A percentile compares a stretch with the other conserved stretches of the same genome.
Evolutionary conservation across 2,888 invertebrate species (phyloP).

Genomic region (Panorpa germanica): DNA sequence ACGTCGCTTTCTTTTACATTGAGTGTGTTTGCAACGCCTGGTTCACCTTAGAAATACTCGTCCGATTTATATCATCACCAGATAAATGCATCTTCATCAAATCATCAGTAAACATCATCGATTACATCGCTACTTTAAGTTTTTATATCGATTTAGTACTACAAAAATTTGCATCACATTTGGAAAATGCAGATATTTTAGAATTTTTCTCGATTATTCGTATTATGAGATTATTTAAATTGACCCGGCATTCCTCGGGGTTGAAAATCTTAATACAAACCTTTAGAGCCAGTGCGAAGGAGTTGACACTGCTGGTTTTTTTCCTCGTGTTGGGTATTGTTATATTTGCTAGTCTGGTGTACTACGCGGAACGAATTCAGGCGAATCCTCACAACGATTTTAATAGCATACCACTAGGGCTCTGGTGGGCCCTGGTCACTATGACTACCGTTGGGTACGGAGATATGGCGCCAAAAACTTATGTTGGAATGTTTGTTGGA

Average conservation of each 20-base stretch:
- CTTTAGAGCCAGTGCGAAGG: constrained; percentile 93
- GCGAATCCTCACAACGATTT: constrained; percentile 93
- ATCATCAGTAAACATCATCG: constrained; percentile 96
- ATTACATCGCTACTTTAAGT: constrained; percentile 95
- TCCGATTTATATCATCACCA: constrained; percentile 83
- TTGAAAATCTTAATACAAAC: constrained; percentile 96
- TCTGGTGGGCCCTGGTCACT: constrained; percentile 98
- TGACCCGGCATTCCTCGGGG: constrained; percentile 93
- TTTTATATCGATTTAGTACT: constrained; percentile 91
- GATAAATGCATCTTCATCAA: constrained; percentile 89
- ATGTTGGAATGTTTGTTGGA: constrained; percentile 97
- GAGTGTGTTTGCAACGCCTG: constrained; percentile 98
- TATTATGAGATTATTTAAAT: constrained; percentile 92
- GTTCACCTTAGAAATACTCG: constrained; percentile 95
- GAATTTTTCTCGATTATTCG: constrained; percentile 97
- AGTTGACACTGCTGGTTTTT: constrained; percentile 88
- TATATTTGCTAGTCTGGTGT: constrained; percentile 94
- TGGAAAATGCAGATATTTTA: constrained; percentile 88
- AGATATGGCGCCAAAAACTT: constrained; percentile 97
- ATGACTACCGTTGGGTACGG: constrained; percentile 99
- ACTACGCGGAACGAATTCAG: constrained; percentile 93
- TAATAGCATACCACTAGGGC: constrained; percentile 90
- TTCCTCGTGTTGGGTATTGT: constrained; percentile 95
- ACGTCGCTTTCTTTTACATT: constrained; percentile 94
- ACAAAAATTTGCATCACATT: constrained; percentile 74